Base-by-base conservation (phyloP, 2,888 invertebrate genomes). In the Antitype chi region DNA sequence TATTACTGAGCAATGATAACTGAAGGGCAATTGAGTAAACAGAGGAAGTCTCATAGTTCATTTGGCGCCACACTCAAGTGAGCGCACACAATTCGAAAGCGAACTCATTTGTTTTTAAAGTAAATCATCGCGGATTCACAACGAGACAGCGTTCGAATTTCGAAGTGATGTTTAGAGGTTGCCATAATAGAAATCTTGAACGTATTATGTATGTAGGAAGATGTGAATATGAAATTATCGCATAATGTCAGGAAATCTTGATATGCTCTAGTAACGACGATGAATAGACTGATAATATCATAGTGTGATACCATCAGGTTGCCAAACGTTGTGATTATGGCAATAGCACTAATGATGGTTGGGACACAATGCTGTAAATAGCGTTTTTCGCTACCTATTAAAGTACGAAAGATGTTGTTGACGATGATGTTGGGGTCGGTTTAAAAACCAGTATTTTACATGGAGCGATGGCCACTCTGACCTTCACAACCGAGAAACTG, bases 231-330 rank as follows among this genome's bases (percentile, higher is more conserved):
- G 23, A 23, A 62, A 79, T 66, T 28, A 81, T 66, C n/a, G 55
- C 80, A 52, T 53, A 53, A 53, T 53, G 32, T 25, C 63, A 82
- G 82, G 70, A 70, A 76, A 77, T 38, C 47, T 47, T 0, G 82
- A 43, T 55, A 52, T 49, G 80, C 70, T 80, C 80, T 82, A 76
- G 55, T 76, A 77, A 76, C 23, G 15, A 23, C 23, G 0, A 25
- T 82, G 57, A 76, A 76, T 70, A 11, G 32, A 53, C 23, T 70
- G 70, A 81, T 80, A 81, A 59, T 70, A 81, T 64, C 76, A 32
- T 38, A 28, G 4, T 17, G 11, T 20, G 76, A 81, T 76, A 64
- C 4, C 23, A 81, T 80, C 77, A 28, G 59, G 6, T 80, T 82
- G 77, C 70, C n/a, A 69, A 69, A 76, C 64, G 57, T 17, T 20